A percentile compares a stretch with the other conserved stretches of the same genome.
Conservation (phyloP, 2,113 vertebrate genomes). For the Cyprinus carpio region DNA sequence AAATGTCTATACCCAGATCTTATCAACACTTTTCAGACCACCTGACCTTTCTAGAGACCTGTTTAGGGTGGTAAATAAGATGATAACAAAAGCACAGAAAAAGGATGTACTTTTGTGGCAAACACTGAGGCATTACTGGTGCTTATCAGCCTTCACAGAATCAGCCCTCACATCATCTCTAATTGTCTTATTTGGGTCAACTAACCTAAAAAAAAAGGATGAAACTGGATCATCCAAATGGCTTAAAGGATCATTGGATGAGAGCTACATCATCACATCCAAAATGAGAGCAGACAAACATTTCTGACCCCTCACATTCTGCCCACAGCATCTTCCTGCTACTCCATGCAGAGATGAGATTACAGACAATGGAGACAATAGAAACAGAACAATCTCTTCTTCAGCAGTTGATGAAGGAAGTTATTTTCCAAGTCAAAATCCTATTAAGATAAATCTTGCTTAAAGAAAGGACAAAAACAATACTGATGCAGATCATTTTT, state of each 20-base stretch:
- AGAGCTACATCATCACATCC: neutral
- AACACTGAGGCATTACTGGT: neutral
- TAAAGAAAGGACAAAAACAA: neutral
- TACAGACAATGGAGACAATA: neutral
- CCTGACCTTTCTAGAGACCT: neutral
- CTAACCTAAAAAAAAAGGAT: slow-evolving; percentile 1
- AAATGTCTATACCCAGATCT: neutral
- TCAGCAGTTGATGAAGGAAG: neutral
- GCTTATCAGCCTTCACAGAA: neutral
- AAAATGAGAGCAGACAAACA: neutral
- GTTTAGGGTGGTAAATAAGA: neutral
- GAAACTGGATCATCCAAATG: neutral
- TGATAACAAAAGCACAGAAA: neutral
- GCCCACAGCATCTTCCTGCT: neutral
- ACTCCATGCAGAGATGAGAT: neutral
- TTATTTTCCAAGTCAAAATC: slow-evolving; percentile 2
- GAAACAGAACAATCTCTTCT: neutral
- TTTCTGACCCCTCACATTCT: neutral
- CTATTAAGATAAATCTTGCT: neutral
- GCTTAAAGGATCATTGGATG: slow-evolving; percentile 8
- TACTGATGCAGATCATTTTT: neutral
- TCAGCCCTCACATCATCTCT: neutral
- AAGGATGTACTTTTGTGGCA: neutral
- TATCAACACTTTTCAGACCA: too few species aligned
- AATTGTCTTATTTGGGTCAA: neutral